phyloP scores from a whole-genome alignment of 30 jellyfish, hydroid and myxozoan genomes.

The Morbakka virulenta region DNA sequence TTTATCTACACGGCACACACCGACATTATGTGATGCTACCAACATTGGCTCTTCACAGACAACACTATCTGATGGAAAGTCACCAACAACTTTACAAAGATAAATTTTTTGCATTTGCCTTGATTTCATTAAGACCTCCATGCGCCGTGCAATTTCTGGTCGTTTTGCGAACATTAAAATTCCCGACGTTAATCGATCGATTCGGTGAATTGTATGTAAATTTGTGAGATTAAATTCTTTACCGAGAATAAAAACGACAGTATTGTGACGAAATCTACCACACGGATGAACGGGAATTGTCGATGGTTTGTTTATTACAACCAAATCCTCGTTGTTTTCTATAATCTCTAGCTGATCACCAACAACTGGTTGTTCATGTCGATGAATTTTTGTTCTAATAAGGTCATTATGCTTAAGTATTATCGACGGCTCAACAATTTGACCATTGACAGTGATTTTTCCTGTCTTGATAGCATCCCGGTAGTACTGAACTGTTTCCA shows the following conservation, averaged over 20 bases:
- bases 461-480: slow-evolving; percentile 76
- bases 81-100: slow-evolving; percentile 84
- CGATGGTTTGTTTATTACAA: slow-evolving; percentile 88
- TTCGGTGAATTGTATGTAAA: slow-evolving; percentile 88
- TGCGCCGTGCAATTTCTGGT: slow-evolving; percentile 80
- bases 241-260: slow-evolving; percentile 81
- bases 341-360: slow-evolving; percentile 65
- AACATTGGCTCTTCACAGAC: slow-evolving; percentile 66
- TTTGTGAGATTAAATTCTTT: slow-evolving; percentile 65
- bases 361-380: slow-evolving; percentile 96
- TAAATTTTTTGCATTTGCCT: slow-evolving; percentile 77
- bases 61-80: slow-evolving; percentile 75
- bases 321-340: slow-evolving; percentile 62
- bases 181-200: slow-evolving; percentile 96
- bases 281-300: slow-evolving; percentile 98
- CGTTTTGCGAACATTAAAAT: slow-evolving; percentile 86
- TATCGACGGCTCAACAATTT: slow-evolving; percentile 43
- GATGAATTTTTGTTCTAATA: slow-evolving; percentile 69
- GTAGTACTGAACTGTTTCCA: slow-evolving; percentile 82
- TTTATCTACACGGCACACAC: slow-evolving; percentile 77
- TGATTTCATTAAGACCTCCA: slow-evolving; percentile 82
- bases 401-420: slow-evolving; percentile 64
- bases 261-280: slow-evolving; percentile 95
- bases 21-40: slow-evolving; percentile 89
- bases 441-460: slow-evolving; percentile 75